Conservation (phyloP, 2,888 invertebrate species). For the Folsomia manolachei region DNA sequence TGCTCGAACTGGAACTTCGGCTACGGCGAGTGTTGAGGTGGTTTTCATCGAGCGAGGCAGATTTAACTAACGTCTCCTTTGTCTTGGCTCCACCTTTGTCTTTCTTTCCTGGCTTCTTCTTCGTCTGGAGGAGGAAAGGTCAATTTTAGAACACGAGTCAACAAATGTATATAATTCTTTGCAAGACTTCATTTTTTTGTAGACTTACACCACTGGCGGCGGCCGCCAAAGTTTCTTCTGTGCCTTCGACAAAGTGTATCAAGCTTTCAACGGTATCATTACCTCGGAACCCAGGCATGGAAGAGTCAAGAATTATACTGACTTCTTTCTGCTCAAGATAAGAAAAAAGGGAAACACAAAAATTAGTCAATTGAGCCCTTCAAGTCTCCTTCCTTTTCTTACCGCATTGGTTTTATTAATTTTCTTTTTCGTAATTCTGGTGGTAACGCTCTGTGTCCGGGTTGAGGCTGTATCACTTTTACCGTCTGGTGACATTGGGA, state of each 20-base stretch:
- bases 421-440: background rate
- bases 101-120: slow-evolving; percentile 23
- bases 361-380: background rate
- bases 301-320: too few species aligned
- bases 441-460: too few species aligned
- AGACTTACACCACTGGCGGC: too few species aligned
- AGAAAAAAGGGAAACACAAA: too few species aligned
- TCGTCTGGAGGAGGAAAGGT: too few species aligned
- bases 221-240: background rate
- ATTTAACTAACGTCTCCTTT: slow-evolving; percentile 42
- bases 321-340: background rate
- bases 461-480: too few species aligned
- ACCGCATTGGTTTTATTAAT: background rate
- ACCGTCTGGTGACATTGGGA: too few species aligned
- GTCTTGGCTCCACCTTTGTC: slow-evolving; percentile 24
- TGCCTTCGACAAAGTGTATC: slow-evolving; percentile 4
- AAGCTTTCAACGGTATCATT: slow-evolving; percentile 1
- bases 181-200: too few species aligned
- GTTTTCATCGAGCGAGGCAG: slow-evolving; percentile 46
- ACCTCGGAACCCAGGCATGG: slow-evolving; percentile 14
- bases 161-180: too few species aligned
- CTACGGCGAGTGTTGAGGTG: slow-evolving; percentile 11
- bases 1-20: background rate
- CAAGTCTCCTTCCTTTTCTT: background rate
- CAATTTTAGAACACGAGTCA: too few species aligned